Conservation (phyloP, 2,797 vertebrate genomes). For the Myotis daubentonii region DNA sequence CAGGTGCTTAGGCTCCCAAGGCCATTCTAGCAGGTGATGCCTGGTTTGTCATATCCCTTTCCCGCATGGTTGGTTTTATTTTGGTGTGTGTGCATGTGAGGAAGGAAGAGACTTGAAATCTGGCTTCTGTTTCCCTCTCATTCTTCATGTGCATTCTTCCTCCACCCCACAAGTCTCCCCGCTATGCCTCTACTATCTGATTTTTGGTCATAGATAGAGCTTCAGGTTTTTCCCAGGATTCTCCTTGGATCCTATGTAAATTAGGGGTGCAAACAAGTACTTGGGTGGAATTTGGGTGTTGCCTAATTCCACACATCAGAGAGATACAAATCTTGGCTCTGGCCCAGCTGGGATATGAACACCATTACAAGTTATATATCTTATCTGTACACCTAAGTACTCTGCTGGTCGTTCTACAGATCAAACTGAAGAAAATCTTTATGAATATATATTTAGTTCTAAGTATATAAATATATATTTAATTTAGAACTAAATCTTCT, state of each 20-base stretch:
- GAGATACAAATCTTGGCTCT: background rate
- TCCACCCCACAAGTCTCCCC: background rate
- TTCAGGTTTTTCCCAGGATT: background rate
- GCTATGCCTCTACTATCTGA: background rate
- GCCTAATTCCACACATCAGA: background rate
- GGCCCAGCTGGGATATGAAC: background rate
- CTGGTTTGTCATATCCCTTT: background rate
- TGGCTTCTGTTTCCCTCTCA: background rate
- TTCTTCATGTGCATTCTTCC: background rate
- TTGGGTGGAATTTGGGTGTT: background rate
- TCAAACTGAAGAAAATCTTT: conserved; percentile 24
- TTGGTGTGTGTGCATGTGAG: background rate
- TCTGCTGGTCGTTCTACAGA: background rate
- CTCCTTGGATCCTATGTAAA: background rate
- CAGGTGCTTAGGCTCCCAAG: background rate
- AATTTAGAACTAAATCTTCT: conserved; percentile 28
- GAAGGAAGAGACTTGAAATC: background rate
- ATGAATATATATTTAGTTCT: background rate
- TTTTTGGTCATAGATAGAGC: background rate
- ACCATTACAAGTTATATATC: background rate
- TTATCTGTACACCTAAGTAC: background rate
- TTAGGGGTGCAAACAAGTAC: background rate
- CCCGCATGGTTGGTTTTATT: conserved; percentile 1
- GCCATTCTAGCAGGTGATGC: background rate
- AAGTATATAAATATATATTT: background rate